Evolutionary conservation across 1,140 invertebrate species (phyloP), one percentile per base, ranked within the genome.

Genomic region (Eubasilissa regina): DNA sequence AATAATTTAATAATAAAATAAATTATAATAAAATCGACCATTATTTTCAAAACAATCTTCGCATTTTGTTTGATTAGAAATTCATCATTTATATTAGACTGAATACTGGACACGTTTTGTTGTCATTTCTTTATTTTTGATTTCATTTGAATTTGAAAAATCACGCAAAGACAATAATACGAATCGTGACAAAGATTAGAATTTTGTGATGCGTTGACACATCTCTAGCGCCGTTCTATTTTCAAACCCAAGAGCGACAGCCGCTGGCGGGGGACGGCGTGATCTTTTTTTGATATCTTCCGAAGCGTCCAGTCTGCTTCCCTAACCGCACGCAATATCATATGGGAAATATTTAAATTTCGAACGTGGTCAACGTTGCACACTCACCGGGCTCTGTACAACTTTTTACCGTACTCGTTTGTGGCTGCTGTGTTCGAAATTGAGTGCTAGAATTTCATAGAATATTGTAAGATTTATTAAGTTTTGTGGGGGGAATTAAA

Each of bases 291-390:
- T 60, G 48, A 77, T 70, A 44, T 70, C 47, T 43, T 17, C 15
- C 19, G 35, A 21, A 13, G 51, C 62, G 51, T 56, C 53, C 76
- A 58, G 35, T 72, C 45, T 45, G 55, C 17, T 25, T 72, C 77
- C 73, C 74, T 79, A 78, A 81, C 77, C 77, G 80, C 80, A 77
- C 80, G 70, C 77, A 81, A 81, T 73, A 47, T 70, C 62, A 77
- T 62, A 43, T n/a, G 51, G 77, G 66, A 73, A 81, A 81, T 78
- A 81, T 81, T 81, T 58, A 75, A 77, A 79, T 77, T 62, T 79
- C 66, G 77, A 77, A 70, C 80, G 77, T 75, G 12, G 51, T 48
- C 45, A 17, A 17, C 19, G 64, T 45, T 60, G 21, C 21, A 45
- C 45, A 62, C 15, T 45, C n/a, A 44, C 11, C 45, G 62, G n/a